Base-by-base conservation (phyloP, 1,140 invertebrate genomes). In the Dendroctonus valens region DNA sequence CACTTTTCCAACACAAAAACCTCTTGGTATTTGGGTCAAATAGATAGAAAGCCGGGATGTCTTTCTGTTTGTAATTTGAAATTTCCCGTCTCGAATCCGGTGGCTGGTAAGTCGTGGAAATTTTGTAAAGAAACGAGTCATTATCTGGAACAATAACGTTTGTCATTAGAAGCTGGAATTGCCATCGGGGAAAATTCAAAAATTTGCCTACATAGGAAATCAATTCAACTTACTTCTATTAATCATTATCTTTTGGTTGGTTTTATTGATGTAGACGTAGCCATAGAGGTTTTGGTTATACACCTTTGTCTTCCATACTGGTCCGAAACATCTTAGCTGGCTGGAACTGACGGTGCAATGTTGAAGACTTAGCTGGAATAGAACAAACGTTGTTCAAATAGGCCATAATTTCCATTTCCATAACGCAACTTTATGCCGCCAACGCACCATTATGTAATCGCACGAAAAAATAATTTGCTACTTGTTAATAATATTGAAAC, bases 1-100 rank as follows among this genome's bases (percentile, higher is more conserved):
- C 26, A 8, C 62, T 65, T 14, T 65, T 67, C 68, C 65, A 70
- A 62, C 70, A 72, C 11, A 72, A 66, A 44, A 72, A 72, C 37
- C 62, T 67, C 26, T 38, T 41, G 5, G 59, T 60, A 8, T 66
- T 42, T 11, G 57, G 39, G 48, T 71, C 63, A 38, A 67, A 71
- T 5, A 71, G 50, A 37, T 65, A 69, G 40, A 69, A 69, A 48
- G 48, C 59, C 5, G 42, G 44, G 4, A 9, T 46, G 9, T 46
- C 4, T 4, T 46, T 14, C 9, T 9, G 26, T 3, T 26, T 26
- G 26, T 14, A 1, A 9, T 46, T 11, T 11, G 44, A 12, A 2
- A 12, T 11, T 46, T 46, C 44, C 44, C 9, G 4, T 46, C 9
- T 9, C 9, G 12, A 11, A 11, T 46, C 44, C 9, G 44, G 12